These are phyloP conservation scores for Drusus annulatus DNA, from an alignment of 1,140 invertebrate species.

Conservation along the genomic window DNA sequence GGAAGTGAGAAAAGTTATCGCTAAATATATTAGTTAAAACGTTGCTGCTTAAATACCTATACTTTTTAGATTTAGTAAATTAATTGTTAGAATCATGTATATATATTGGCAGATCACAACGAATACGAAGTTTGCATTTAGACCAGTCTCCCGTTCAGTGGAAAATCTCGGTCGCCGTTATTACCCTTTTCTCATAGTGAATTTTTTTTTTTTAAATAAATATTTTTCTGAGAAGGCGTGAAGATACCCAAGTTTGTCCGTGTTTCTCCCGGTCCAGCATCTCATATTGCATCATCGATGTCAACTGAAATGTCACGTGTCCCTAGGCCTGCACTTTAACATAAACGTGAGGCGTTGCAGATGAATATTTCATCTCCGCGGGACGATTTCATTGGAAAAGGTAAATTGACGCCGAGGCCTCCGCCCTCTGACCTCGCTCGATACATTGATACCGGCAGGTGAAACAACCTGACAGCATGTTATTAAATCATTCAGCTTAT, in stretches of 20 bases:
- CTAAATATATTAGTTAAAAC: no score
- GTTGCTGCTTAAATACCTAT: no score
- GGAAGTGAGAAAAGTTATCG: no score
- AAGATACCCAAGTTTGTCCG: not conserved
- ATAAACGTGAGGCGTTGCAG: constrained; percentile 48
- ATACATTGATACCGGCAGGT: constrained; percentile 9
- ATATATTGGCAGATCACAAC: no score
- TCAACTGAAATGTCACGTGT: constrained; percentile 28
- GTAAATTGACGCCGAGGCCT: constrained; percentile 46
- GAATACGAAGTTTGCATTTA: no score
- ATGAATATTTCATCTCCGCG: constrained; percentile 51
- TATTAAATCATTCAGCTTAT: constrained; percentile 25
- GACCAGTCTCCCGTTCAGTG: no score
- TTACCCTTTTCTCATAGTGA: no score
- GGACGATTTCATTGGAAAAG: constrained; percentile 36
- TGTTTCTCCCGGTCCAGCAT: not conserved
- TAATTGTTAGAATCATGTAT: no score
- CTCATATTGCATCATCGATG: constrained; percentile 45
- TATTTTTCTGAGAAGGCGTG: not conserved
- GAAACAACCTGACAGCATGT: not conserved
- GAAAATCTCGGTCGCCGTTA: no score
- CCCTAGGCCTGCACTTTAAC: constrained; percentile 37
- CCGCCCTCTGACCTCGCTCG: not conserved
- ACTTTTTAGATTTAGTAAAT: no score
- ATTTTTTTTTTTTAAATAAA: no score